These are phyloP conservation scores for Pangasius sanitwongsei DNA, from an alignment of 2,797 vertebrate genomes.

Conservation along the genomic window DNA sequence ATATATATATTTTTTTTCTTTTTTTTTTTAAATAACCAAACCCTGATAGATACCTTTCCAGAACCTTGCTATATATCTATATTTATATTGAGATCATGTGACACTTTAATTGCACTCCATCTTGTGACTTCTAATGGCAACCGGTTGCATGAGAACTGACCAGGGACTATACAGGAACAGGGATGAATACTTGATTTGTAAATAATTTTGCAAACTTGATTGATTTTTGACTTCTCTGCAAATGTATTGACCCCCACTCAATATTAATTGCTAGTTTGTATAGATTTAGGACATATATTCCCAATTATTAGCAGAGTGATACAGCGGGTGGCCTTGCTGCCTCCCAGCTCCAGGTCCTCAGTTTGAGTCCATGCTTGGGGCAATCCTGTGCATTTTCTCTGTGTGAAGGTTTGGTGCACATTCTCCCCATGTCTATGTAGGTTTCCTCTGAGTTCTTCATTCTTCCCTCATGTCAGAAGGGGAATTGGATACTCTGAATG, in stretches of 20 bases:
- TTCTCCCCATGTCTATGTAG: not conserved
- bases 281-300: not conserved
- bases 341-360: not conserved
- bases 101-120: not conserved
- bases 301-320: not conserved
- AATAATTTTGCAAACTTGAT: not conserved
- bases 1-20: too few relatives aligned
- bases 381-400: not conserved
- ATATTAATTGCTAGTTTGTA: not conserved
- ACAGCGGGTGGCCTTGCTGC: not conserved
- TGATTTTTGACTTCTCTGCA: not conserved
- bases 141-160: too few relatives aligned
- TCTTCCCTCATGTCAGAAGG: not conserved
- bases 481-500: not conserved
- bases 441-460: not conserved
- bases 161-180: too few relatives aligned
- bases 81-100: not conserved
- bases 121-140: not conserved
- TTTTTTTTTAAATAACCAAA: too few relatives aligned
- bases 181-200: not conserved
- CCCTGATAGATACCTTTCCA: too few relatives aligned
- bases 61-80: too few relatives aligned
- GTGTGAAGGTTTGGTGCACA: not conserved
- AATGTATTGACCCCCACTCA: not conserved
- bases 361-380: not conserved